Percentiles rank a stretch among this genome's conserved stretches.
Conservation (phyloP, 2,888 invertebrate genomes). For the Epicampocera succincta region DNA sequence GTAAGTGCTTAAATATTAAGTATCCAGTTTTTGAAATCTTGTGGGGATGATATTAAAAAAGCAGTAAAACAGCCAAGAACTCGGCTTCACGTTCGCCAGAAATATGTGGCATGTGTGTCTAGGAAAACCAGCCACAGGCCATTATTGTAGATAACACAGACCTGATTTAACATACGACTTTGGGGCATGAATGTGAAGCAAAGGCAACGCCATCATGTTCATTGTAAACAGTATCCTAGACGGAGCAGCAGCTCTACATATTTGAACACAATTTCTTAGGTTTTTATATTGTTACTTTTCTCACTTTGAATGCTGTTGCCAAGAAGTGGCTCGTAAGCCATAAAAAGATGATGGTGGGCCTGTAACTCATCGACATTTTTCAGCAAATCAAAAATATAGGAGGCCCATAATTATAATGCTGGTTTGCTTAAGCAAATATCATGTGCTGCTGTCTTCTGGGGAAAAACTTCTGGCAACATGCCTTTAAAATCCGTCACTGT, state of each 20-base stretch:
- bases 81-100: neutral
- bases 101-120: neutral
- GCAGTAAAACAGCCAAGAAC: constrained; percentile 31
- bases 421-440: no score
- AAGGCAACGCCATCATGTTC: constrained; percentile 1
- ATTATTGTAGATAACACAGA: constrained; percentile 52
- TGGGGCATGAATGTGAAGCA: neutral
- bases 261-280: no score
- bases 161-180: constrained; percentile 27
- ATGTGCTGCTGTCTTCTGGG: no score
- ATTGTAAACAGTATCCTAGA: constrained; percentile 29
- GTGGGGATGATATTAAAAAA: constrained; percentile 51
- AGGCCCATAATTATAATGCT: no score
- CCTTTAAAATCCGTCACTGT: no score
- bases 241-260: neutral
- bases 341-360: neutral
- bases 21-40: constrained; percentile 38
- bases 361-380: constrained; percentile 7
- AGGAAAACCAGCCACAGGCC: constrained; percentile 41
- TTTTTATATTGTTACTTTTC: no score
- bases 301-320: no score
- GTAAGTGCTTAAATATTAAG: constrained; percentile 50
- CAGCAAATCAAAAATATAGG: constrained; percentile 7
- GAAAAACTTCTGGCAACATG: no score
- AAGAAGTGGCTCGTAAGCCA: constrained; percentile 4